These are phyloP conservation scores for Synanthedon formicaeformis DNA, from an alignment of 2,888 invertebrate genomes.

Conservation along the genomic window DNA sequence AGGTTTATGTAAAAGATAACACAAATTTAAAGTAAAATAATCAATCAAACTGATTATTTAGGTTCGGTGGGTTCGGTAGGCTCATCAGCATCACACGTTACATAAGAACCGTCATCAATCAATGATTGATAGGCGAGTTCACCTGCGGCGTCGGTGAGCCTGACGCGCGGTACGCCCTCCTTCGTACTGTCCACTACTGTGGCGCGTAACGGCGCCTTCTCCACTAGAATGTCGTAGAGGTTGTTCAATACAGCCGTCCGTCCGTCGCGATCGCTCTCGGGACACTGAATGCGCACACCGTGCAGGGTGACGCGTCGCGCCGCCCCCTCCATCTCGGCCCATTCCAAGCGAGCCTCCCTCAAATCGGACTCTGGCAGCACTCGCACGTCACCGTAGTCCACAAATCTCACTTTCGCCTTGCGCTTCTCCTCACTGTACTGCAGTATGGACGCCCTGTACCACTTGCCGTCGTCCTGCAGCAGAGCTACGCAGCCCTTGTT, in stretches of 20 bases:
- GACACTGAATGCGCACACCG: slow-evolving; percentile 12
- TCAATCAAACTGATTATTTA: slow-evolving; percentile 12
- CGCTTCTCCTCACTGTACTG: slow-evolving; percentile 49
- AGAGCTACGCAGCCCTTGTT: slow-evolving; percentile 74
- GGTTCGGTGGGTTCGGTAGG: not conserved
- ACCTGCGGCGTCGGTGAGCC: slow-evolving; percentile 30
- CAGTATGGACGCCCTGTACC: slow-evolving; percentile 79
- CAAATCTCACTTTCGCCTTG: slow-evolving; percentile 73
- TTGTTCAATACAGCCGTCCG: not conserved
- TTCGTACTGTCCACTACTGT: slow-evolving; percentile 26
- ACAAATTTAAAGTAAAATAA: slow-evolving; percentile 3
- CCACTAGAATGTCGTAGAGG: slow-evolving; percentile 25
- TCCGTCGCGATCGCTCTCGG: slow-evolving; percentile 32
- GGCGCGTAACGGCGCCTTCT: slow-evolving; percentile 39
- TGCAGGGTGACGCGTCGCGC: slow-evolving; percentile 61
- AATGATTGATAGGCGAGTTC: slow-evolving; percentile 38
- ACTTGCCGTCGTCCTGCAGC: slow-evolving; percentile 72
- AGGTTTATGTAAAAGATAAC: slow-evolving; percentile 9
- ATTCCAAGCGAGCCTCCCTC: slow-evolving; percentile 59
- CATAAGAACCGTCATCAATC: not conserved
- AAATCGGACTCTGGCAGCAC: slow-evolving; percentile 50
- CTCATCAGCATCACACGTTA: not conserved
- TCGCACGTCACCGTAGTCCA: slow-evolving; percentile 81
- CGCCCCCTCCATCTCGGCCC: slow-evolving; percentile 62
- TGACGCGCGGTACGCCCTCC: slow-evolving; percentile 29